A percentile compares a stretch with the other conserved stretches of the same genome.
phyloP scores from a whole-genome alignment of 2,888 invertebrate genomes.

The Sphaerophoria taeniata region DNA sequence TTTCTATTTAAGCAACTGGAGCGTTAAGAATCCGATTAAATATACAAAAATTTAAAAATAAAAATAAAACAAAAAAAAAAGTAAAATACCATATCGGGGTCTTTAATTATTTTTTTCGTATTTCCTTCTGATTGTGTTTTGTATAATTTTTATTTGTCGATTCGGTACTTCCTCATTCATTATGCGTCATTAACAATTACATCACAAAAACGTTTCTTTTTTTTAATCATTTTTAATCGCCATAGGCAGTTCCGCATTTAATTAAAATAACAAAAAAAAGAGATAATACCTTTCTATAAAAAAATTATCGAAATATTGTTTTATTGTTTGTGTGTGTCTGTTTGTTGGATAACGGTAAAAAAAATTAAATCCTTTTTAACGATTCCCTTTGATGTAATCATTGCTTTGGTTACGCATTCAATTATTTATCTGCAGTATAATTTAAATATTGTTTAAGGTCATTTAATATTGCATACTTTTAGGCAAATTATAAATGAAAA shows the following conservation, averaged over 20 bases:
- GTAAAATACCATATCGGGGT: conserved; percentile 42
- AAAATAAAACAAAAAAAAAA: not conserved
- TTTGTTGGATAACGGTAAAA: conserved; percentile 17
- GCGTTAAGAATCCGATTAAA: conserved; percentile 54
- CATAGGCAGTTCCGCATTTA: conserved; percentile 76
- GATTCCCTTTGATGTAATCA: conserved; percentile 54
- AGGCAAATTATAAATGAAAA: not conserved
- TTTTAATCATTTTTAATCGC: conserved; percentile 81
- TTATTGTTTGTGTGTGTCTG: not conserved
- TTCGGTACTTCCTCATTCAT: conserved; percentile 51
- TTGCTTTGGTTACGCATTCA: conserved; percentile 63
- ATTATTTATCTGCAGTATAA: conserved; percentile 42
- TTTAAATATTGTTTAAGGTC: conserved; percentile 12
- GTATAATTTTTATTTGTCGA: not conserved
- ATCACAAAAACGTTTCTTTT: conserved; percentile 47
- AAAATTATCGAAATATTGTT: conserved; percentile 37
- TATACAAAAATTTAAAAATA: not conserved
- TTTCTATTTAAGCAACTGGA: conserved; percentile 49
- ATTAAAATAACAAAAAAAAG: conserved; percentile 68
- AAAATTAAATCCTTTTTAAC: conserved; percentile 59
- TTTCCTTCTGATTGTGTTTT: conserved; percentile 4
- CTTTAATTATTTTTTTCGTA: conserved; percentile 61
- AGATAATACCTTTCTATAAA: conserved; percentile 19
- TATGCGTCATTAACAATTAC: conserved; percentile 75
- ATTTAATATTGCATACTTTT: not conserved